Base-by-base conservation (phyloP, 1,140 invertebrate genomes). In the Platyura marginata region DNA sequence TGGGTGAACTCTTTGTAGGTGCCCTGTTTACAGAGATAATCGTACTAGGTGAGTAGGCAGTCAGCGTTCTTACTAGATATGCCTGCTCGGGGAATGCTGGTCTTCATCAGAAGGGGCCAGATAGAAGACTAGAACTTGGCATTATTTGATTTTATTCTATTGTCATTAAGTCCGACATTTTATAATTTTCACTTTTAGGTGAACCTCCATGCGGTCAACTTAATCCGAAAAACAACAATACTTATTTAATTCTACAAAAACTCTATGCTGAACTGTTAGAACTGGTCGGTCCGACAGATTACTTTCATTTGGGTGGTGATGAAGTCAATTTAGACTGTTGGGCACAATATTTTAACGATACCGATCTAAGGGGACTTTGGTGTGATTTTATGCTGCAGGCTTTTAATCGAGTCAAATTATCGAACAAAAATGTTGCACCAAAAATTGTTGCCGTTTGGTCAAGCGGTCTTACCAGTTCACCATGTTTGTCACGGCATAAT, bases 161-260 rank as follows among this genome's bases (percentile, higher is more conserved):
- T 15, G 35, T 8, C 6, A 8, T 29, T 8, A 29, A 8, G 6
- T 29, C 13, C 25, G 6, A 6, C 13, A 8, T 29, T 29, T 29
- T 29, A 2, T 23, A 21, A 40, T 13, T 13, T 36, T 25, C 15
- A 21, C 33, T 18, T 20, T 32, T 29, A 41, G 39, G 39, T 39
- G 79, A 88, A 56, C 82, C 84, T 13, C 82, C 84, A 0, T 86
- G 82, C 50, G 84, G 84, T 0, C 82, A 87, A 54, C 64, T 88
- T 0, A 86, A 87, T 62, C 80, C 82, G 2, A 70, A 75, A 21
- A 88, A 87, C 60, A 71, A 72, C 2, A 70, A 81, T 47, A 73
- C 81, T 0, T 83, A 79, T 56, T 59, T 69, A n/a, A 66, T 86
- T 4, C 61, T 86, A 9, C 67, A 72, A 50, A 67, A 67, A 19